Evolutionary conservation across 2,888 invertebrate species (phyloP), one percentile per base, ranked within the genome.

Genomic region (Tachina fera): DNA sequence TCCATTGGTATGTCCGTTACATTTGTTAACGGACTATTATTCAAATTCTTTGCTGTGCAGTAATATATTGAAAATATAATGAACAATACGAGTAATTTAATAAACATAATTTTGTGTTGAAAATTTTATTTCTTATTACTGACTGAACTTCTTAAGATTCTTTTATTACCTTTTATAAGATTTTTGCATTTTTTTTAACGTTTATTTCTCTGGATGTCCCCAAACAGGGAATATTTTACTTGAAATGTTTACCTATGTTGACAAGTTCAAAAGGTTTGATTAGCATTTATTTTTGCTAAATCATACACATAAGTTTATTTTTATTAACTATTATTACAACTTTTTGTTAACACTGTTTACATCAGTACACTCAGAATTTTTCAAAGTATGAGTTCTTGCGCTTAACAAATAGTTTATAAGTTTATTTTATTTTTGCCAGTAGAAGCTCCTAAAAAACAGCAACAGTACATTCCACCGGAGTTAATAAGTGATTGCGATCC

Each of bases 221-320:
- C 51, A 19, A 49, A 13, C 76, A 47, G 75, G 61, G 45, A 63
- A 22, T n/a, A 56, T 70, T n/a, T 31, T n/a, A 39, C 16, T 56
- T n/a, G 43, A 68, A 58, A 58, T 68, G 77, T 85, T 77, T 82
- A 68, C 63, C 53, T 58, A 39, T 45, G 45, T 19, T 58, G 72
- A 82, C 84, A 68, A n/a, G 16, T 77, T 71, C 45, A 58, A 43
- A 60, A 67, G 22, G 49, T 45, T 76, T 72, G 51, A 39, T 67
- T 77, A 72, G 5, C 22, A 76, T 53, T 76, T 83, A 76, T 53
- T 76, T 83, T 83, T 76, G 79, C 75, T 61, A 76, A 75, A 43
- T 79, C 78, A 79, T 22, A n/a, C n/a, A n/a, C n/a, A 76, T 67
- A 53, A 51, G 11, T 60, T 19, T 51, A n/a, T 53, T 11, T 74